A percentile compares a stretch with the other conserved stretches of the same genome.
These are phyloP conservation scores for Dolomedes plantarius DNA, from an alignment of 2,888 invertebrate species.

Conservation along the genomic window DNA sequence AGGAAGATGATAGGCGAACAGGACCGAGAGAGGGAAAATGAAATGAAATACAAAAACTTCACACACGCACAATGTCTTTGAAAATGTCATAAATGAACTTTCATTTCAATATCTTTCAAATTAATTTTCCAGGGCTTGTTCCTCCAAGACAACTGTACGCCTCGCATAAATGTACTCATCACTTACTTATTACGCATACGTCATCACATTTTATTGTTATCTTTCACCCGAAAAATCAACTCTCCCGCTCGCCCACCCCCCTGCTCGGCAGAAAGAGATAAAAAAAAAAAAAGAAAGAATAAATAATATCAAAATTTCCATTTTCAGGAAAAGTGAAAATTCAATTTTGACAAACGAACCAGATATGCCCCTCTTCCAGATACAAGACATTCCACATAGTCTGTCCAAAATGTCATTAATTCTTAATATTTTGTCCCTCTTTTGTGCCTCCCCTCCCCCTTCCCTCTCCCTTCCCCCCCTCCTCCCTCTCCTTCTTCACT, in stretches of 20 bases:
- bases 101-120: slow-evolving; percentile 18
- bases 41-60: neutral
- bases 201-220: slow-evolving; percentile 5
- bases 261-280: neutral
- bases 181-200: neutral
- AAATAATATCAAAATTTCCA: slow-evolving; percentile 11
- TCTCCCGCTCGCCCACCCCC: neutral
- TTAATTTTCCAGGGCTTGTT: slow-evolving; percentile 16
- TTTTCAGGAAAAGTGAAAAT: slow-evolving; percentile 16
- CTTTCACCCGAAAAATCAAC: neutral
- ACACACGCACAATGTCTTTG: neutral
- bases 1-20: neutral
- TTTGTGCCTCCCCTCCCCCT: slow-evolving; percentile 19
- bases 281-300: neutral
- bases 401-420: slow-evolving; percentile 70
- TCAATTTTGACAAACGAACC: slow-evolving; percentile 14
- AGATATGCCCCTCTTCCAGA: slow-evolving; percentile 3
- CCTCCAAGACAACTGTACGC: slow-evolving; percentile 11
- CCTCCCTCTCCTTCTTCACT: neutral
- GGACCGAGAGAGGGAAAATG: neutral
- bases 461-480: neutral
- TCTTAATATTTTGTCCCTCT: slow-evolving; percentile 45
- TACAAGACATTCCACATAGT: slow-evolving; percentile 39
- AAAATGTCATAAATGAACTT: slow-evolving; percentile 13
- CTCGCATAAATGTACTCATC: neutral